Base-by-base conservation (phyloP, 2,797 vertebrate species). In the Sphaeramia orbicularis region DNA sequence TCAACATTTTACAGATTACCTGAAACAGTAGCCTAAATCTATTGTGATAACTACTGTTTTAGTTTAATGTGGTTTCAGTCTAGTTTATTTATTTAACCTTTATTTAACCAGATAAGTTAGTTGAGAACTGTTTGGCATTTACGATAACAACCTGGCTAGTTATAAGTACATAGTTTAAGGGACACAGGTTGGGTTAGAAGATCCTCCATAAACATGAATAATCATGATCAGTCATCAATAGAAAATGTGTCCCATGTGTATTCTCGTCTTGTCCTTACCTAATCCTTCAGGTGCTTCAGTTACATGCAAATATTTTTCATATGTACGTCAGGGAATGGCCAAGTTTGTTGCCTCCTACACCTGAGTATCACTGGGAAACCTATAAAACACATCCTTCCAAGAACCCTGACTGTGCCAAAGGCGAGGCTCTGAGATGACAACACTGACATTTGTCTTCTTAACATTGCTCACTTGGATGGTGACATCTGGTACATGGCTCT, bases 371-470 rank as follows among this genome's bases (percentile, higher is more conserved):
- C 10, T 67, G 8, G 68, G 47, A 65, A 90, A 80, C 73, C 83
- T 93, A 94, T 94, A 94, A 92, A 92, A 89, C 74, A 50, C 64
- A 53, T 64, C 36, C 44, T 41, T 62, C 36, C 51, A 24, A 40
- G 42, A 72, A 79, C 42, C 48, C 27, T 19, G 65, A 69, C 63
- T 70, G 76, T 75, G 80, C 66, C 75, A 82, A 76, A 89, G 83
- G 84, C 71, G 38, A 91, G 74, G 60, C 80, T 92, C 76, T 84
- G 92, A 91, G 74, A 95, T 95, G 94, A 93, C 84, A 89, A 51
- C 74, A 76, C 74, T 81, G 44, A 48, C 71, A 63, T 71, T 93
- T 57, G 55, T 90, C 76, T 71, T 91, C 69, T 51, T 93, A 48
- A 85, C 81, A 74, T 86, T 94, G 65, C 77, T 92, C 38, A 75